Conservation (phyloP, 2,888 invertebrate species). For the Caenorhabditis sinica region DNA sequence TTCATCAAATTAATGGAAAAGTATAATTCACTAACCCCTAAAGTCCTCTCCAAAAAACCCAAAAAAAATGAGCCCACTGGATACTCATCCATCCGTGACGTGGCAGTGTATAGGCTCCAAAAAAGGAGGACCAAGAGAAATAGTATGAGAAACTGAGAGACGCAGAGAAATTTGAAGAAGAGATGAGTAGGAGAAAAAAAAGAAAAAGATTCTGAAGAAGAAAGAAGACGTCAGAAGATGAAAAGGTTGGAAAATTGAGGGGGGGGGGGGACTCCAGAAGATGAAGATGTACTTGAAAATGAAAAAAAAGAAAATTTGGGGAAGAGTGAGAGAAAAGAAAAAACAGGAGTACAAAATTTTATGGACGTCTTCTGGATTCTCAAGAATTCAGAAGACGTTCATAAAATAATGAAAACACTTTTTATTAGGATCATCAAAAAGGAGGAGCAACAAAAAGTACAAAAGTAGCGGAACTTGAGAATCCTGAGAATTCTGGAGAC, state of each 20-base stretch:
- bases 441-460: too few species aligned
- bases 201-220: not conserved
- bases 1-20: not conserved
- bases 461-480: too few species aligned
- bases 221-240: constrained; percentile 20
- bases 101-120: constrained; percentile 20
- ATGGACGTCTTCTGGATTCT: not conserved
- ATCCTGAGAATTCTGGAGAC: too few species aligned
- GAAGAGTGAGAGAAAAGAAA: not conserved
- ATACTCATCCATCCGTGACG: constrained; percentile 42
- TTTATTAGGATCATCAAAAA: too few species aligned
- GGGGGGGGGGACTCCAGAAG: not conserved
- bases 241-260: not conserved
- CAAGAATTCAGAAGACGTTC: too few species aligned
- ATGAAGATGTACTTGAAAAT: constrained; percentile 23
- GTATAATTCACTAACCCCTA: not conserved
- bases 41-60: not conserved
- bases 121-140: too few species aligned
- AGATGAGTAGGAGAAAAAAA: not conserved
- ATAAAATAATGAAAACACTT: too few species aligned
- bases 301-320: not conserved
- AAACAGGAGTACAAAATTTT: too few species aligned
- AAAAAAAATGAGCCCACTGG: not conserved
- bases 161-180: not conserved
- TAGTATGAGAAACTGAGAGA: not conserved